Evolutionary conservation across 1,140 invertebrate species (phyloP), one percentile per base, ranked within the genome.

Genomic region (Formica selysi): DNA sequence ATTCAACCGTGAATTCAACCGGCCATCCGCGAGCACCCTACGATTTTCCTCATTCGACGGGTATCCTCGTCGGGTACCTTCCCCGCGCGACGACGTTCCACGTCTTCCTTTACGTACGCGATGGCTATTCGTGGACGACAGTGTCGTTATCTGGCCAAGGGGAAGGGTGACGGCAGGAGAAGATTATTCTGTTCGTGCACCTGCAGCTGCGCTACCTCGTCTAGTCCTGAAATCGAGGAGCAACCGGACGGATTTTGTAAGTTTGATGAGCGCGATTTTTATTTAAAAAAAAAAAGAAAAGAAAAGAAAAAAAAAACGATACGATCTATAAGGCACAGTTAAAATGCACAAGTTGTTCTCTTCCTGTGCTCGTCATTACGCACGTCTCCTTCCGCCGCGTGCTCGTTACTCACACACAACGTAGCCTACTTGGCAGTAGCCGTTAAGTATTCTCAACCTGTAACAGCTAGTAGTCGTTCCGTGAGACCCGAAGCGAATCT

Each of bases 151-250:
- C 29, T 26, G 54, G 32, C 76, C 26, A 57, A 67, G 61, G 80
- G 86, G 26, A 57, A 67, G 65, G 80, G 86, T 38, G 57, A 86
- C 44, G 8, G 68, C 54, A 67, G 65, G n/a, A 80, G 68, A 22
- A 85, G 51, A n/a, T 68, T 88, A 5, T 80, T 86, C 57, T 86
- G 84, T 41, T 76, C 74, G 61, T 86, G 76, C 57, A 76, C 64
- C 51, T 86, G 81, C 70, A 86, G 38, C 54, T 86, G 76, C 62
- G 65, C 36, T n/a, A 41, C 80, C 3, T 54, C 80, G 1, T 87
- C 76, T 1, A 89, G 87, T 36, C 70, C 87, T 5, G 88, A 89
- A 10, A 61, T 74, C 61, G 88, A 89, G 19, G 70, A 76, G 16
- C 62, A 36, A 1, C 38, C 41, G 29, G 51, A 76, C 19, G 71